phyloP scores from a whole-genome alignment of 37 sponge, comb jelly and placozoan species.

The Chondrilla cf. caribensis region DNA sequence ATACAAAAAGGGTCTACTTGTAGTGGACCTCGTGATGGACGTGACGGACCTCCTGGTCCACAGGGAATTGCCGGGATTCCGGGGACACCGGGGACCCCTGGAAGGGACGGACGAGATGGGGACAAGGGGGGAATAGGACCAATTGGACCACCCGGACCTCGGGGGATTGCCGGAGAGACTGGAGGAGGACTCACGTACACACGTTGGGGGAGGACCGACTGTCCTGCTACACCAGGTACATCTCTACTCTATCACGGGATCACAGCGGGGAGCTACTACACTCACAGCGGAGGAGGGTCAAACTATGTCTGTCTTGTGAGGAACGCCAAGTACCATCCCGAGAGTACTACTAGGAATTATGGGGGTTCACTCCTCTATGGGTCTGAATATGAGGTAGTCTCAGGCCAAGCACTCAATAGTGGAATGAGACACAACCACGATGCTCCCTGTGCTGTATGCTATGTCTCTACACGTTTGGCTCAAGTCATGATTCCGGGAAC shows the following conservation, averaged over 20 bases:
- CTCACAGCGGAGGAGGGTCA: constrained; percentile 37
- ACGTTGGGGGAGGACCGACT: constrained; percentile 45
- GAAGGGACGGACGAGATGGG: constrained; percentile 36
- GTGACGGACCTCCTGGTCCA: neutral
- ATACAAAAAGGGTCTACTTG: too few relatives aligned
- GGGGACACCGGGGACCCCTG: constrained; percentile 20
- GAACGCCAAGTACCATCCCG: constrained; percentile 20
- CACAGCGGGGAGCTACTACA: neutral
- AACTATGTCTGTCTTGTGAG: constrained; percentile 45
- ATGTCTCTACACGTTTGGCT: constrained; percentile 20
- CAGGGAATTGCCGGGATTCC: constrained; percentile 21
- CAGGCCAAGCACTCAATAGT: neutral
- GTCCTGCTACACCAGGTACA: constrained; percentile 31
- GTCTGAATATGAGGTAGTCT: constrained; percentile 26
- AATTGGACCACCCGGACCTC: constrained; percentile 17
- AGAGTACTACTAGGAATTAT: neutral
- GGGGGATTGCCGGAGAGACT: constrained; percentile 20
- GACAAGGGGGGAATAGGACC: constrained; percentile 11
- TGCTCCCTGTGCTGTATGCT: constrained; percentile 66
- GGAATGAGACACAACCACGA: constrained; percentile 12
- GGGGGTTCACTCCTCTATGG: constrained; percentile 18
- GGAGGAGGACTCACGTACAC: constrained; percentile 45
- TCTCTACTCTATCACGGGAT: constrained; percentile 26
- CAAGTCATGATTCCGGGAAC: constrained; percentile 44
- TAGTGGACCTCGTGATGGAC: too few relatives aligned